Base-by-base conservation (phyloP, 2,888 invertebrate species). In the Lamellibrachia satsuma region DNA sequence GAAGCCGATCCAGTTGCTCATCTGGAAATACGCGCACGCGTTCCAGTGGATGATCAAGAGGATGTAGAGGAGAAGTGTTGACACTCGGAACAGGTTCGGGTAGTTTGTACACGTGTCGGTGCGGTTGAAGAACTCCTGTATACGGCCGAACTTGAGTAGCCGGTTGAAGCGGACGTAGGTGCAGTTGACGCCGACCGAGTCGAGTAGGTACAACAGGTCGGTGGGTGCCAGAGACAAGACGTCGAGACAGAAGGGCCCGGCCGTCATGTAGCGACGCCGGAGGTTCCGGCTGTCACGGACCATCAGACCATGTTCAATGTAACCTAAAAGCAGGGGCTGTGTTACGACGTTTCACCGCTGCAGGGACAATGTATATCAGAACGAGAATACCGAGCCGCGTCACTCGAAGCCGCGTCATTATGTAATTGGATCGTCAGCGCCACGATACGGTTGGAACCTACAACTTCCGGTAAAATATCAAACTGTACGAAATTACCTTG, bases 91-190 rank as follows among this genome's bases (percentile, higher is more conserved):
- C 57, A 96, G 95, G 96, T 99, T 99, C 90, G 99, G 99, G 96
- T 98, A 98, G 94, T 98, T 98, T 15, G 99, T 99, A 94, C 98
- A 98, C 0, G 99, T 99, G 97, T 99, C 99, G 27, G 99, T 99
- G 94, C 98, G 97, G 96, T 98, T 98, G 96, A 98, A 98, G 97
- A 98, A 99, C 97, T 99, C 98, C 97, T 98, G 97, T 97, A 99
- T 97, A 95, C 99, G 97, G 94, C 98, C 98, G 95, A 98, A 97
- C 91, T 97, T 96, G n/a, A 97, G 93, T 93, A 99, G 97, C 93
- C 99, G 97, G 97, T 92, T 60, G 57, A 92, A 90, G 15, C 93
- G 92, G 90, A 93, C 92, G 90, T 93, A 93, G 52, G 92, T 52
- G 11, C 92, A 52, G 52, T 90, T 93, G 8, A 95, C 92, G 51